Evolutionary conservation across 1,140 invertebrate genomes (phyloP).

Genomic region (Rhynchophorus ferrugineus): DNA sequence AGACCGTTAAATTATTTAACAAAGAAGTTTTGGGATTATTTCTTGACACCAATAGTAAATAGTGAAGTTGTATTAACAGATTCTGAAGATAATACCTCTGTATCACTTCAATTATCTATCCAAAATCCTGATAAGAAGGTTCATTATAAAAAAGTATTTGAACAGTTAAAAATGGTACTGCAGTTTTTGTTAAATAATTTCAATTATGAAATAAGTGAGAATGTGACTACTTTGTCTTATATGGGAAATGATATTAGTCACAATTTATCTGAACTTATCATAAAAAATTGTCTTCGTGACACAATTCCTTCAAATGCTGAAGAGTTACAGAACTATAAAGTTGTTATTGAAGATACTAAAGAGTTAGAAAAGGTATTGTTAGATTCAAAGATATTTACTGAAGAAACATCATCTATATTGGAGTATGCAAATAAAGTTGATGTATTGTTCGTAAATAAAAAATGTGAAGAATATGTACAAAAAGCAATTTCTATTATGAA

Average conservation of each 20-base stretch:
- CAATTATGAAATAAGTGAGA: constrained; percentile 44
- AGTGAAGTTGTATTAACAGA: constrained; percentile 43
- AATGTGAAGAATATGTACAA: constrained; percentile 63
- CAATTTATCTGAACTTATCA: constrained; percentile 57
- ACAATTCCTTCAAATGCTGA: constrained; percentile 67
- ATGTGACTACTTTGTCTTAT: constrained; percentile 51
- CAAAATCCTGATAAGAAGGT: constrained; percentile 42
- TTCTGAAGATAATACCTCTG: constrained; percentile 39
- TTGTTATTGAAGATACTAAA: constrained; percentile 54
- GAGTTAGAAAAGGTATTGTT: constrained; percentile 59
- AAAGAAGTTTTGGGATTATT: constrained; percentile 44
- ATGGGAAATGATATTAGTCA: constrained; percentile 54
- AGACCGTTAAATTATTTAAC: constrained; percentile 40
- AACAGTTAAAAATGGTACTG: constrained; percentile 53
- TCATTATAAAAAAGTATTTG: constrained; percentile 51
- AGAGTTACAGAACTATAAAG: constrained; percentile 58
- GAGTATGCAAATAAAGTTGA: constrained; percentile 72
- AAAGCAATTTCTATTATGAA: constrained; percentile 67
- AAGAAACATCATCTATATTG: constrained; percentile 35
- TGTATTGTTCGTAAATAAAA: constrained; percentile 68
- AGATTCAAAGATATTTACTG: constrained; percentile 49
- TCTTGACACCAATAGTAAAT: constrained; percentile 50
- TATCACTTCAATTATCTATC: constrained; percentile 43
- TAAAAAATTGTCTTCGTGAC: constrained; percentile 64
- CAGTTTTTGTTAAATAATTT: constrained; percentile 52